These are phyloP conservation scores for Junonia oenone DNA, from an alignment of 2,888 invertebrate genomes.

Conservation along the genomic window DNA sequence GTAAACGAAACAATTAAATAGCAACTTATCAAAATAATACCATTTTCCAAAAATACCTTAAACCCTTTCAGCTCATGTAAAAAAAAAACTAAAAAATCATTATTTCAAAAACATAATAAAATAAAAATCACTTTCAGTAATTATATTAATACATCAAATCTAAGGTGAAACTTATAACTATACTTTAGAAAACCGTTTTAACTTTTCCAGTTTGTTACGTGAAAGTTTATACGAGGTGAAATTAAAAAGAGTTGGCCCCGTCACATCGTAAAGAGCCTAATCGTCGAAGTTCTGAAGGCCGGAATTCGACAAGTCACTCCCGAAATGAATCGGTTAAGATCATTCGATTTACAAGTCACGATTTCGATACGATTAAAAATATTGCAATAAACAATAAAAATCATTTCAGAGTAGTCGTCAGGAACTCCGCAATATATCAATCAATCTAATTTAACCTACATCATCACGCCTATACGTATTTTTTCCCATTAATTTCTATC, in stretches of 20 bases:
- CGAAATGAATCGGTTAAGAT: constrained; percentile 22
- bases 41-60: too few species aligned
- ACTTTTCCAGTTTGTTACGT: neutral
- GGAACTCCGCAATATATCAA: too few species aligned
- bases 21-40: too few species aligned
- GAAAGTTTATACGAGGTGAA: constrained; percentile 19
- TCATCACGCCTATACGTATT: too few species aligned
- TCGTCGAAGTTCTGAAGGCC: constrained; percentile 24
- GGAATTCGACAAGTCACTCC: constrained; percentile 23
- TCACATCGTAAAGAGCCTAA: constrained; percentile 24
- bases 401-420: too few species aligned
- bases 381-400: too few species aligned
- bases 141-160: neutral
- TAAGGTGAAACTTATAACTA: neutral
- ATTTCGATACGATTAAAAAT: neutral
- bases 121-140: neutral
- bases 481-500: too few species aligned
- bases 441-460: too few species aligned
- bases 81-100: neutral
- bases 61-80: too few species aligned
- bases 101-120: neutral
- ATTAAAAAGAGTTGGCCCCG: constrained; percentile 25
- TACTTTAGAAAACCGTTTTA: neutral
- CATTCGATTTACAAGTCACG: constrained; percentile 11
- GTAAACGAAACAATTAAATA: too few species aligned